Conservation (phyloP, 2,113 vertebrate genomes). For the Osmerus mordax region DNA sequence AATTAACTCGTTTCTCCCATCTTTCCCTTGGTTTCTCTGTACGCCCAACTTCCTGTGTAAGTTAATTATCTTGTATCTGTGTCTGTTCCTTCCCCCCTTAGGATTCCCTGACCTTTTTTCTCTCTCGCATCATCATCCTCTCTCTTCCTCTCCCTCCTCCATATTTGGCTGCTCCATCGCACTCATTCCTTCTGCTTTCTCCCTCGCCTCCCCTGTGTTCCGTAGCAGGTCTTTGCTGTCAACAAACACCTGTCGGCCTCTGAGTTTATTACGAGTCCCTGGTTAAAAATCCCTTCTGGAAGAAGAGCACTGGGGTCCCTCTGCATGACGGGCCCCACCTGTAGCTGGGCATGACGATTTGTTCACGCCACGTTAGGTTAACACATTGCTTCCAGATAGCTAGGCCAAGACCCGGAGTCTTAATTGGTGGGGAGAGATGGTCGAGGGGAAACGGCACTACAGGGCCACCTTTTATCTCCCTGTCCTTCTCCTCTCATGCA, state of each 20-base stretch:
- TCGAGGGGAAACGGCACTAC: conserved; percentile 36
- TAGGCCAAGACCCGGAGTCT: conserved; percentile 69
- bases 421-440: conserved; percentile 71
- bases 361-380: conserved; percentile 83
- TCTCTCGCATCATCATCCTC: not conserved
- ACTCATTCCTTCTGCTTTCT: conserved; percentile 2
- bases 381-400: conserved; percentile 70
- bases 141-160: not conserved
- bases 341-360: conserved; percentile 80
- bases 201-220: conserved; percentile 19
- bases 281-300: conserved; percentile 63
- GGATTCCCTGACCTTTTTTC: not conserved
- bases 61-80: not conserved
- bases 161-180: not conserved
- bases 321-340: conserved; percentile 81
- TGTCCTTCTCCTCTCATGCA: conserved; percentile 13
- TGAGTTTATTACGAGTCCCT: conserved; percentile 48
- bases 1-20: not conserved
- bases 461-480: conserved; percentile 33
- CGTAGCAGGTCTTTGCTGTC: conserved; percentile 45
- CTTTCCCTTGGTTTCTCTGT: not conserved
- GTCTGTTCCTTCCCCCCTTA: not conserved
- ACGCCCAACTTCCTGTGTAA: not conserved
- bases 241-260: conserved; percentile 29
- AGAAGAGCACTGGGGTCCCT: conserved; percentile 71